These are phyloP conservation scores for Tichodroma muraria DNA, from an alignment of 2,113 vertebrate species.

Conservation along the genomic window DNA sequence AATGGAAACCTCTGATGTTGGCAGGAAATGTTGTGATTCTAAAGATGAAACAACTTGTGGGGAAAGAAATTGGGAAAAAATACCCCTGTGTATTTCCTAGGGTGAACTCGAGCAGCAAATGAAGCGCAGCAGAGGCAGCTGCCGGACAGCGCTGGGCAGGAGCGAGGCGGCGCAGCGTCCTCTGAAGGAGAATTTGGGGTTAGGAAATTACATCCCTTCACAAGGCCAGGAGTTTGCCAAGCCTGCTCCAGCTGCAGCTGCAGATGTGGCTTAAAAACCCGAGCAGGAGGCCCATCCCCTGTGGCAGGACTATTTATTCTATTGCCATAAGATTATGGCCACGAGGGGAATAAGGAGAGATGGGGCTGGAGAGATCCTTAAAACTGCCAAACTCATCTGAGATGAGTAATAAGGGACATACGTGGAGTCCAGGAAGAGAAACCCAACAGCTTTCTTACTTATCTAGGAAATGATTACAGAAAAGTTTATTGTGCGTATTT, in stretches of 20 bases:
- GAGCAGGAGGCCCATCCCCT: slow-evolving; percentile 23
- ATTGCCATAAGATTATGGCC: not conserved
- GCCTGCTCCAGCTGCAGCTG: slow-evolving; percentile 48
- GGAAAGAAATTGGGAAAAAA: slow-evolving; percentile 28
- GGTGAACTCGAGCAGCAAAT: slow-evolving; percentile 47
- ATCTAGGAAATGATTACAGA: slow-evolving; percentile 8
- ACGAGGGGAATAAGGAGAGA: slow-evolving; percentile 44
- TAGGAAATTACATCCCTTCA: slow-evolving; percentile 40
- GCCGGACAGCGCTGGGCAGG: not conserved
- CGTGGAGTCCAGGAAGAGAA: not conserved
- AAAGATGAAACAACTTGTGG: slow-evolving; percentile 62
- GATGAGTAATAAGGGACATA: not conserved
- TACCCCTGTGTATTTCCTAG: slow-evolving; percentile 40
- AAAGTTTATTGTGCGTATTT: slow-evolving; percentile 20
- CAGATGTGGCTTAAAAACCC: slow-evolving; percentile 39
- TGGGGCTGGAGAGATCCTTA: slow-evolving; percentile 6
- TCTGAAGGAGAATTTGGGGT: slow-evolving; percentile 34
- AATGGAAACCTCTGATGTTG: slow-evolving; percentile 54
- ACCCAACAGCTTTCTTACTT: not conserved
- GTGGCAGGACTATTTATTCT: slow-evolving; percentile 43
- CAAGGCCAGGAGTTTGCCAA: not conserved
- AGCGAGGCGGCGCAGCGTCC: not conserved
- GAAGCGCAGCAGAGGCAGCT: slow-evolving; percentile 7
- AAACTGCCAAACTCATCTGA: slow-evolving; percentile 9
- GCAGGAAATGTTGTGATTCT: slow-evolving; percentile 57